Evolutionary conservation across 1,140 invertebrate species (phyloP), one percentile per base, ranked within the genome.

Genomic region (Calosoma granatense): DNA sequence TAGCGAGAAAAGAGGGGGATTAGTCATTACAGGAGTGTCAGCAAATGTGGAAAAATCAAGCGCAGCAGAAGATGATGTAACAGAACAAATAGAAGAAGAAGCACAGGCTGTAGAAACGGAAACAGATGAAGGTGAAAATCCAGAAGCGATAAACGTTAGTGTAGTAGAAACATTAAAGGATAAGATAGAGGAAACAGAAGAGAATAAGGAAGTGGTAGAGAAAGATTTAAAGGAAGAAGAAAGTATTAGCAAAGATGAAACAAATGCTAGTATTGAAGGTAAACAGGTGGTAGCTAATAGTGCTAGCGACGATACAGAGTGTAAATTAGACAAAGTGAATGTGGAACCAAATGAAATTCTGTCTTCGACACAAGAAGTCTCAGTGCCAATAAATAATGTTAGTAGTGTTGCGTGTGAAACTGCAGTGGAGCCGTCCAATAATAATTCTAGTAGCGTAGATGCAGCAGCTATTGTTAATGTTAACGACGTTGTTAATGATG

Each of bases 391-490:
- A 67, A 64, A 64, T 63, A 57, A 60, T 59, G 66, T 67, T 65
- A 70, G 61, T 66, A 71, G 70, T 70, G 69, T 68, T 70, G 69
- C 70, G 69, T 65, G 63, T 62, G 65, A 71, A 72, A 70, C 70
- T 73, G n/a, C n/a, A n/a, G 69, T 73, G 69, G 76, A 78, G 71
- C 78, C 78, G 78, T 80, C 78, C 78, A 79, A 75, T 76, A 74
- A 72, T 74, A 72, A 70, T 74, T 75, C 73, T 78, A 77, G 72
- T 72, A n/a, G n/a, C n/a, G 65, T 76, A 75, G 73, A 72, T 67
- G 71, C 58, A 30, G 22, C n/a, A n/a, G n/a, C n/a, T n/a, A n/a
- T n/a, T n/a, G n/a, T n/a, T n/a, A 9, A 51, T 9, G 26, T 12
- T n/a, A 36, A 36, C n/a, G 9, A 9, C 30, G n/a, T 36, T 62